Percentiles rank a stretch among this genome's conserved stretches.
Conservation (phyloP, 2,797 vertebrate genomes). For the Spinibarbus caldwelli region DNA sequence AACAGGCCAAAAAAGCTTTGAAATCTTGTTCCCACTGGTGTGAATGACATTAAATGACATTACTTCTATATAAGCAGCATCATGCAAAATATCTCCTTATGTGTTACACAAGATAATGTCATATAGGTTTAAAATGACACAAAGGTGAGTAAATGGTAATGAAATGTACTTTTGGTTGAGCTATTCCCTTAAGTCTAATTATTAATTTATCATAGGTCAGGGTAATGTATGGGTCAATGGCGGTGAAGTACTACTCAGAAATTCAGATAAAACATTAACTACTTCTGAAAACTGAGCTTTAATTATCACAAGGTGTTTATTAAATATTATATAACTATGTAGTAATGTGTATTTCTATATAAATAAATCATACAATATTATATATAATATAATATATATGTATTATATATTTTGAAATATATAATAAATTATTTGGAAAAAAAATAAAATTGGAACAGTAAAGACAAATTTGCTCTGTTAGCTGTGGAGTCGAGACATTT, state of each 20-base stretch:
- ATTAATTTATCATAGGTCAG: not conserved
- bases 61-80: not conserved
- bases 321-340: not conserved
- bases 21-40: too few species aligned
- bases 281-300: not conserved
- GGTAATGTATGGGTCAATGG: not conserved
- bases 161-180: not conserved
- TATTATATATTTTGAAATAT: too few species aligned
- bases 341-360: too few species aligned
- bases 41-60: not conserved
- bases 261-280: constrained; percentile 7
- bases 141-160: not conserved
- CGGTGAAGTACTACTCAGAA: not conserved
- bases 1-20: not conserved
- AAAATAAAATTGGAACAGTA: too few species aligned
- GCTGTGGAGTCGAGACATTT: too few species aligned
- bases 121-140: not conserved
- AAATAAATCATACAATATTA: too few species aligned
- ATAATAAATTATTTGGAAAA: too few species aligned
- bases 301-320: not conserved
- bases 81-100: not conserved
- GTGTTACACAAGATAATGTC: not conserved
- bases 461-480: too few species aligned
- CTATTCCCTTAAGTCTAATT: not conserved
- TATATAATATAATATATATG: too few species aligned